Evolutionary conservation across 1,140 invertebrate genomes (phyloP).

Genomic region (Pteromalus puparum): DNA sequence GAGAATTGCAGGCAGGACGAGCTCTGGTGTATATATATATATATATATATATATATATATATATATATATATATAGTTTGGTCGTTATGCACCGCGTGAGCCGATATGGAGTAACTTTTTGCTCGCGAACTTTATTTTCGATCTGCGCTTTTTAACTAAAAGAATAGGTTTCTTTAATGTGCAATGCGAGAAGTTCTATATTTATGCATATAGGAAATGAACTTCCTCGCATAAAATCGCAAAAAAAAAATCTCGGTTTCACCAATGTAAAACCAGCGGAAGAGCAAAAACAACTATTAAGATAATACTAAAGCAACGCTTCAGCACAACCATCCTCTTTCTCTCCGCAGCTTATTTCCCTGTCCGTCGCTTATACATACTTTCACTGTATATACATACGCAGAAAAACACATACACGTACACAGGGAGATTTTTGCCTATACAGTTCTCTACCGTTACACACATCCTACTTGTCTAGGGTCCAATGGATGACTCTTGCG

Average conservation of each 20-base stretch:
- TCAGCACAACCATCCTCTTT: too few relatives aligned
- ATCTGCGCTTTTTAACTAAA: too few relatives aligned
- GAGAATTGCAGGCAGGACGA: neutral
- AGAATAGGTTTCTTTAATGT: too few relatives aligned
- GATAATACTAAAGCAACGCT: constrained; percentile 19
- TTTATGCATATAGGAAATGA: neutral
- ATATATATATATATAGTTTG: too few relatives aligned
- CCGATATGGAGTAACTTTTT: too few relatives aligned
- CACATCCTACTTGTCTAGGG: neutral
- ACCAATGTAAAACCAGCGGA: neutral
- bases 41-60: too few relatives aligned
- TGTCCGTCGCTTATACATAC: neutral
- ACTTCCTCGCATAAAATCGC: neutral
- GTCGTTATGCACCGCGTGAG: too few relatives aligned
- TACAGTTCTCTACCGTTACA: neutral
- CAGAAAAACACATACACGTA: neutral
- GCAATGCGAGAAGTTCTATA: too few relatives aligned
- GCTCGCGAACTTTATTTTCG: too few relatives aligned
- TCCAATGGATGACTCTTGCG: neutral
- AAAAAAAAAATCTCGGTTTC: constrained; percentile 20
- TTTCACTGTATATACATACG: constrained; percentile 4
- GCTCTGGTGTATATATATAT: too few relatives aligned
- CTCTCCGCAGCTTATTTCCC: neutral
- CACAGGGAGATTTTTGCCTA: neutral
- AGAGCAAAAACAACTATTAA: constrained; percentile 14